Conservation (phyloP, 2,888 invertebrate species). For the Tipula unca region DNA sequence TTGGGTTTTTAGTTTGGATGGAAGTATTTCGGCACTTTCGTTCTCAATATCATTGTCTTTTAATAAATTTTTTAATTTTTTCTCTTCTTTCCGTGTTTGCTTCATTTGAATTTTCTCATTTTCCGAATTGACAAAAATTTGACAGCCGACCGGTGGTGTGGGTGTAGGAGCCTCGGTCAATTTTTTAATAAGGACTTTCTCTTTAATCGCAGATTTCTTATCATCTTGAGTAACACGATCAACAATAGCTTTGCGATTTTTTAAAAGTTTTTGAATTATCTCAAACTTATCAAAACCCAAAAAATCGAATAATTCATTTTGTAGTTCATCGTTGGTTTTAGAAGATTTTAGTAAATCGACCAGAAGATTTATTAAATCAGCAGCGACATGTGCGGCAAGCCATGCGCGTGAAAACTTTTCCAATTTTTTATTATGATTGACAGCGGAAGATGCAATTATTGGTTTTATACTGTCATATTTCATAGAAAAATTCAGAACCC, state of each 20-base stretch:
- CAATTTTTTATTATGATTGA: conserved; percentile 35
- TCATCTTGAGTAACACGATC: conserved; percentile 35
- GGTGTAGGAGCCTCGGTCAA: conserved; percentile 27
- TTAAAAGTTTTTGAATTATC: conserved; percentile 57
- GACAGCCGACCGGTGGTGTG: conserved; percentile 61
- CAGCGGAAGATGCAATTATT: background rate
- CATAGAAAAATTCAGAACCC: conserved; percentile 31
- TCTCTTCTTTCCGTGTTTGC: conserved; percentile 74
- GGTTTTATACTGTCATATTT: conserved; percentile 30
- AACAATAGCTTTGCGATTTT: conserved; percentile 51
- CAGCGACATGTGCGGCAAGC: conserved; percentile 48
- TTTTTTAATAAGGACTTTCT: conserved; percentile 25
- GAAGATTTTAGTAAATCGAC: conserved; percentile 52
- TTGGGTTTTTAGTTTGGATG: conserved; percentile 36
- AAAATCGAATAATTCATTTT: conserved; percentile 79
- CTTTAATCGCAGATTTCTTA: conserved; percentile 27
- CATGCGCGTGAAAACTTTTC: conserved; percentile 43
- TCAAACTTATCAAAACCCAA: conserved; percentile 81
- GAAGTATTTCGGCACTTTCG: conserved; percentile 44
- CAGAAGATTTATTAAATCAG: conserved; percentile 52
- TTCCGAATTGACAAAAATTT: conserved; percentile 77
- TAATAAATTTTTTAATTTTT: conserved; percentile 46
- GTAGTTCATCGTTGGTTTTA: conserved; percentile 57
- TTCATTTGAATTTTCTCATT: conserved; percentile 71
- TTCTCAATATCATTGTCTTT: conserved; percentile 32